Percentiles rank a stretch among this genome's conserved stretches.
phyloP scores from a whole-genome alignment of 2,888 invertebrate genomes.

The Epinotia nisella region DNA sequence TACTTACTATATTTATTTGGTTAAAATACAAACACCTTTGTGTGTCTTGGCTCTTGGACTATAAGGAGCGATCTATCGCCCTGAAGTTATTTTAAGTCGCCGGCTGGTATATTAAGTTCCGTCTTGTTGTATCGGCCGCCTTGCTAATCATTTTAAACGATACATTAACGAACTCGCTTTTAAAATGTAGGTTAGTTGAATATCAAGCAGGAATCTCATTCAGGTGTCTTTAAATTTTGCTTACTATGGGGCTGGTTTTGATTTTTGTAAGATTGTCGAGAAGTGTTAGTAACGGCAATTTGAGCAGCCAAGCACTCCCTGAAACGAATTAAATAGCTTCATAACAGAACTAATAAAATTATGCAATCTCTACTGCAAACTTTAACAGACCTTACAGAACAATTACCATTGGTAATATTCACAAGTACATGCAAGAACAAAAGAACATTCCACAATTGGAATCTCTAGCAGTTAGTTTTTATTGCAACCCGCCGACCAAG shows the following conservation, averaged over 20 bases:
- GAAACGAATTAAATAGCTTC: neutral
- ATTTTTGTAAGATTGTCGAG: too few species aligned
- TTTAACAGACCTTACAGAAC: constrained; percentile 2
- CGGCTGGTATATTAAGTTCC: constrained; percentile 31
- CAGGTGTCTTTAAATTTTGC: too few species aligned
- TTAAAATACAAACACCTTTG: neutral
- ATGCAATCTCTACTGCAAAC: neutral
- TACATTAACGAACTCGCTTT: constrained; percentile 4
- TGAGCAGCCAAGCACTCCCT: neutral
- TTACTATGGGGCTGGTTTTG: too few species aligned
- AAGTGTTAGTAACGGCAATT: too few species aligned
- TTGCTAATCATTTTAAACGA: constrained; percentile 19
- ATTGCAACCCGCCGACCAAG: constrained; percentile 8
- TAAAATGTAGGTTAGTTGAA: neutral
- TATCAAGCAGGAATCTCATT: neutral
- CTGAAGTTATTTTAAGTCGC: constrained; percentile 43
- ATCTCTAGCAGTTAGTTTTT: constrained; percentile 31
- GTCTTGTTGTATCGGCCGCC: constrained; percentile 36
- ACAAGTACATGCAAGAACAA: constrained; percentile 15
- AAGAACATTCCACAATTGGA: constrained; percentile 10
- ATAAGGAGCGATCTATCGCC: constrained; percentile 37
- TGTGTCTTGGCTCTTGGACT: constrained; percentile 15
- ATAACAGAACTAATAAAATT: neutral
- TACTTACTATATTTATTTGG: neutral
- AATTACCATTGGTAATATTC: constrained; percentile 16